Conservation (phyloP, 2,113 vertebrate species). For the Prionailurus viverrinus region DNA sequence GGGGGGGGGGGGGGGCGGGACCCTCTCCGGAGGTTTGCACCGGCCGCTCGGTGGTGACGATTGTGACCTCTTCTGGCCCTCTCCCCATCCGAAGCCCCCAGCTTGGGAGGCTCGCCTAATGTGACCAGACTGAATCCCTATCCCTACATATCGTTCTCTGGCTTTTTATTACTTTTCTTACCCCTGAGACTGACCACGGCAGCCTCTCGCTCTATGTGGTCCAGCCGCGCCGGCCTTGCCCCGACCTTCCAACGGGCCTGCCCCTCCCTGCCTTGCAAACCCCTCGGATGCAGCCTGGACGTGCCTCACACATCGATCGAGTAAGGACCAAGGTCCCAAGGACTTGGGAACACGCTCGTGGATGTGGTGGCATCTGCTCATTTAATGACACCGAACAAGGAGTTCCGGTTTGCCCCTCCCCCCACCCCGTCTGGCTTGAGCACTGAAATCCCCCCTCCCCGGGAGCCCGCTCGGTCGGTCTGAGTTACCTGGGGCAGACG, state of each 20-base stretch:
- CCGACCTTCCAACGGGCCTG: background rate
- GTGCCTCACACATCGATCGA: background rate
- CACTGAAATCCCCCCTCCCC: rapidly evolving
- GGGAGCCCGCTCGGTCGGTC: background rate
- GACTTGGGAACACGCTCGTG: rapidly evolving
- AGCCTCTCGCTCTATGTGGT: background rate
- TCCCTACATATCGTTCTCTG: background rate
- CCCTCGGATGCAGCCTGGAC: background rate
- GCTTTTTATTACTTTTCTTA: background rate
- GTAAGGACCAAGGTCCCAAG: rapidly evolving
- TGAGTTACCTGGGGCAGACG: background rate
- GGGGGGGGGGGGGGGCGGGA: background rate
- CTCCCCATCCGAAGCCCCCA: background rate
- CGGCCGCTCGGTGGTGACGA: too few species aligned
- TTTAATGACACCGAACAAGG: background rate
- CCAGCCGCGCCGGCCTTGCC: background rate
- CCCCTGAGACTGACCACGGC: background rate
- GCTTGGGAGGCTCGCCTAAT: too few species aligned
- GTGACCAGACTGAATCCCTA: too few species aligned
- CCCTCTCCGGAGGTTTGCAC: background rate
- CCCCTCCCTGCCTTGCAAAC: too few species aligned
- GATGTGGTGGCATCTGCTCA: rapidly evolving
- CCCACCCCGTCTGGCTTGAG: too few species aligned
- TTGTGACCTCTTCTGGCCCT: too few species aligned
- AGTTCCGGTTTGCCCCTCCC: rapidly evolving